Evolutionary conservation across 1,140 invertebrate species (phyloP).

Genomic region (Bursaphelenchus mucronatus): DNA sequence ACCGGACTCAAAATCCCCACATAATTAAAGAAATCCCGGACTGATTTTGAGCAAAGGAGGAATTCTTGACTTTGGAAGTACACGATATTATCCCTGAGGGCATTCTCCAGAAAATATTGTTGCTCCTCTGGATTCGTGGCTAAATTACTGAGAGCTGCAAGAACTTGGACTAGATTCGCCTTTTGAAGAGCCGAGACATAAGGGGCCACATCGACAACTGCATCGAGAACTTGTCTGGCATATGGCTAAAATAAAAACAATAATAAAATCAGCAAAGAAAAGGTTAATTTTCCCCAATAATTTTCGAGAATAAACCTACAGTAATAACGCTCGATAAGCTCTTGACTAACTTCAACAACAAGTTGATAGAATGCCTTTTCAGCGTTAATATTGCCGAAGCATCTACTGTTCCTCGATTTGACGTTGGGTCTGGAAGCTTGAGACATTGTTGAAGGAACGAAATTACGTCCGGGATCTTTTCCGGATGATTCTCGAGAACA

Average conservation of each 20-base stretch:
- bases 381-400: conserved; percentile 27
- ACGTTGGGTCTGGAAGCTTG: neutral
- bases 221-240: conserved; percentile 34
- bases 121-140: conserved; percentile 27
- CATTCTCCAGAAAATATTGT: conserved; percentile 33
- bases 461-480: conserved; percentile 30
- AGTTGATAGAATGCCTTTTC: conserved; percentile 42
- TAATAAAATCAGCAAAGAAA: neutral
- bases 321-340: conserved; percentile 28
- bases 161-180: conserved; percentile 49
- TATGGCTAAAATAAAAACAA: conserved; percentile 33
- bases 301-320: conserved; percentile 21
- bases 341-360: conserved; percentile 40
- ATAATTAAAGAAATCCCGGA: conserved; percentile 35
- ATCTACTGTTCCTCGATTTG: conserved; percentile 1
- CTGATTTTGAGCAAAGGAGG: conserved; percentile 10
- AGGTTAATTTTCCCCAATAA: neutral
- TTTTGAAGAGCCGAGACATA: conserved; percentile 48
- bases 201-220: conserved; percentile 30
- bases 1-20: conserved; percentile 23
- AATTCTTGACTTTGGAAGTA: conserved; percentile 31
- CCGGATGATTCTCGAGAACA: conserved; percentile 31
- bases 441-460: conserved; percentile 16
- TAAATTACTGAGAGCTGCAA: conserved; percentile 50
- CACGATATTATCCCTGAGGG: conserved; percentile 35